Conservation (phyloP, 2,797 vertebrate genomes). For the Kryptopterus vitreolus region DNA sequence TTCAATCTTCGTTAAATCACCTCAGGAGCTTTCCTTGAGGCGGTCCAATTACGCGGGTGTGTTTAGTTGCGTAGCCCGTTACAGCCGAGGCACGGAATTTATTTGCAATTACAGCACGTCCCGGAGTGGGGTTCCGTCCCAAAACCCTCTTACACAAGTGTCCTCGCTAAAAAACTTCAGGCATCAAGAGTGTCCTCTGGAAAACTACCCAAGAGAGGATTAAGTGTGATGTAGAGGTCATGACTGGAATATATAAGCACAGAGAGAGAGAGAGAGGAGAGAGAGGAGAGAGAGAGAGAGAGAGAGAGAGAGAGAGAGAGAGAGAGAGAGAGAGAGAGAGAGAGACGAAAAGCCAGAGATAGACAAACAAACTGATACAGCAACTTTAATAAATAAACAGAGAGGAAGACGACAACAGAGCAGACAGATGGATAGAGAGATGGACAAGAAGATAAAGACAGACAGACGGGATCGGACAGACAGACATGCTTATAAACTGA, state of each 20-base stretch:
- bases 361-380: not conserved
- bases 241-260: slow-evolving; percentile 2
- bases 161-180: slow-evolving; percentile 7
- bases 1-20: no score
- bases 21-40: not conserved
- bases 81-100: not conserved
- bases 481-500: no score
- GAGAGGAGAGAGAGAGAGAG: not conserved
- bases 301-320: not conserved
- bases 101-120: not conserved
- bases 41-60: not conserved
- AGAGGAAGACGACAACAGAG: not conserved
- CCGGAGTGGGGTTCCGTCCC: not conserved
- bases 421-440: not conserved
- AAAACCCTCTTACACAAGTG: not conserved
- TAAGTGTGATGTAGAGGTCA: not conserved
- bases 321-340: slow-evolving; percentile 1
- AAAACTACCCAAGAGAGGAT: not conserved
- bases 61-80: not conserved
- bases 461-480: not conserved
- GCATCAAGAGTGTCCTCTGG: no score
- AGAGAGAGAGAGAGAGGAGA: not conserved
- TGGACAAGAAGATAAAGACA: not conserved
- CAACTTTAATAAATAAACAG: not conserved
- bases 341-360: not conserved